Base-by-base conservation (phyloP, 2,888 invertebrate genomes). In the Homarus gammarus region DNA sequence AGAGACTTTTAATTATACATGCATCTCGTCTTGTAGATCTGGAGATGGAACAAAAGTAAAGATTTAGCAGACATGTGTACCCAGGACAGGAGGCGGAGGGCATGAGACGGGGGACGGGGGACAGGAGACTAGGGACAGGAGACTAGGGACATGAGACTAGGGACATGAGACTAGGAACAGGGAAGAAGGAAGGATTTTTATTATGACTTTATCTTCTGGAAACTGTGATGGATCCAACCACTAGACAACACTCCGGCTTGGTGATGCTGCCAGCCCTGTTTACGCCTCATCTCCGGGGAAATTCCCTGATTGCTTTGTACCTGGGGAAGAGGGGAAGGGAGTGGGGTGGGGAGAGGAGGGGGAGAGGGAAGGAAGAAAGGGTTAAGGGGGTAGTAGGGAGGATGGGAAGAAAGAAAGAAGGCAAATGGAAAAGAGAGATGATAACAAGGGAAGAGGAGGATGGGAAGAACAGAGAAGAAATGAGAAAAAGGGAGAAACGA, bases 281-380 rank as follows among this genome's bases (percentile, higher is more conserved):
- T 64, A n/a, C 64, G 22, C 27, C 27, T 64, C 64, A 64, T 64
- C 64, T 64, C 64, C 2, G 64, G 64, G 64, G 64, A 64, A 64
- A 64, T 64, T 64, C 27, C 64, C 27, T 64, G 64, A 64, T 64
- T 64, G 64, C 64, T 64, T 64, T 64, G 64, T 64, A 22, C 64
- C 64, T 27, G 64, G 27, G 27, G 64, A 27, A 5, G 44, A 44
- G 49, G 44, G 51, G 5, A 15, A 56, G 27, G 79, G 6, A 56
- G 31, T 22, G 33, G 79, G 22, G 3, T 10, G 36, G 33, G 79
- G 36, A 33, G 79, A 31, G 51, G 51, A 36, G 38, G 51, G 36
- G 81, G 64, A 22, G 6, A 5, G 40, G 70, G 56, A 15, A 31
- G 78, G 15, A 22, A 38, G n/a, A 15, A 18, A 22, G 27, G 15